A percentile compares a stretch with the other conserved stretches of the same genome.
Conservation (phyloP, 2,888 invertebrate genomes). For the Linyphia triangularis region DNA sequence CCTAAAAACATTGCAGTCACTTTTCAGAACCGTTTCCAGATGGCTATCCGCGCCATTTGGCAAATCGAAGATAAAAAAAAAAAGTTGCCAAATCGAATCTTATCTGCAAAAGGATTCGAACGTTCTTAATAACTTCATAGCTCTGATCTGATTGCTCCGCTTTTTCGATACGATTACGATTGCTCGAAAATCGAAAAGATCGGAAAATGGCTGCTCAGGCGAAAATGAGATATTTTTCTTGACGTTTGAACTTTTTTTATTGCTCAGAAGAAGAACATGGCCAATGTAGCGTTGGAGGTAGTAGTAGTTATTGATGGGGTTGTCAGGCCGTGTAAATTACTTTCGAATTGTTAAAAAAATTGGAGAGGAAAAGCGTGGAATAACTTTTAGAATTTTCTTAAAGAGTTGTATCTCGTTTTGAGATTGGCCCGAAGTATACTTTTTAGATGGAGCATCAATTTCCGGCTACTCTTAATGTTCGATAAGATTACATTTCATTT, state of each 20-base stretch:
- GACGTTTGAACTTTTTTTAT: constrained; percentile 30
- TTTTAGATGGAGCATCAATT: no score
- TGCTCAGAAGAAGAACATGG: background rate
- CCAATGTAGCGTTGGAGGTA: background rate
- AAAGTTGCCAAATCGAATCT: constrained; percentile 40
- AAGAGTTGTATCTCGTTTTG: no score
- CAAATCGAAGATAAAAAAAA: constrained; percentile 10
- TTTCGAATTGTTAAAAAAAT: background rate
- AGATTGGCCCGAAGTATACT: no score
- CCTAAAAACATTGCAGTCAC: background rate
- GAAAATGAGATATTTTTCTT: constrained; percentile 48
- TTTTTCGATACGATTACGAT: constrained; percentile 48
- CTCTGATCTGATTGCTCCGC: constrained; percentile 59
- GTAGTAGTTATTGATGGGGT: constrained; percentile 31
- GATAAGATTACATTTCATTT: no score
- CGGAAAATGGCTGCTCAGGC: constrained; percentile 44
- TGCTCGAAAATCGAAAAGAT: constrained; percentile 48
- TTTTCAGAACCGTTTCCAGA: constrained; percentile 2
- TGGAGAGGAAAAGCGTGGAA: background rate
- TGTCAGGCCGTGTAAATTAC: constrained; percentile 42
- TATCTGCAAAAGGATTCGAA: background rate
- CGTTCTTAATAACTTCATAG: constrained; percentile 48
- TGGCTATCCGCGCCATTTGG: background rate
- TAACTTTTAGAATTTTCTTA: no score
- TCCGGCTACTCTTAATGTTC: no score